Conservation (phyloP, 2,113 vertebrate species). For the Melanotaenia duboulayi region DNA sequence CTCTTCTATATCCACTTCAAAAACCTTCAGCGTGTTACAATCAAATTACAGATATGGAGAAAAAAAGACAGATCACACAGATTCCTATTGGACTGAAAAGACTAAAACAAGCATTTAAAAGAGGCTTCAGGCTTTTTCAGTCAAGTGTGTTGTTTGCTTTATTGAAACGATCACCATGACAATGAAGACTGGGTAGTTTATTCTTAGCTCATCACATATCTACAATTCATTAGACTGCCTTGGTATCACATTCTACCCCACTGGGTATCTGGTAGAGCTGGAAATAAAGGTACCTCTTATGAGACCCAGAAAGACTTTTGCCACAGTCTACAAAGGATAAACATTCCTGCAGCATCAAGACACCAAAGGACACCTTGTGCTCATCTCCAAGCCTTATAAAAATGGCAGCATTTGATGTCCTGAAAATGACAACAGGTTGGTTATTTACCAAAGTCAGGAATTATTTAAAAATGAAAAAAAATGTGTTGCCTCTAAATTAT, state of each 20-base stretch:
- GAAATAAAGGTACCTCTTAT: not conserved
- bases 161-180: too few species aligned
- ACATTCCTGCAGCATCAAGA: not conserved
- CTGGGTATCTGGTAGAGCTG: not conserved
- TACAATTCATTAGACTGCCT: too few species aligned
- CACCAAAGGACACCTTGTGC: not conserved
- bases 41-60: too few species aligned
- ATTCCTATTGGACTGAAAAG: too few species aligned
- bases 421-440: not conserved
- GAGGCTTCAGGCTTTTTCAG: too few species aligned
- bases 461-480: conserved; percentile 56
- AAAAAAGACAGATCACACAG: too few species aligned
- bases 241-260: not conserved
- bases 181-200: too few species aligned
- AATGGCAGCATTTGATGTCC: not conserved
- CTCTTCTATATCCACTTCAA: too few species aligned
- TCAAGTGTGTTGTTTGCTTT: too few species aligned
- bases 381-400: not conserved
- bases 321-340: not conserved
- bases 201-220: too few species aligned
- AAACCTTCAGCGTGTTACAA: too few species aligned
- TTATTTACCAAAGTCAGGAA: conserved; percentile 63
- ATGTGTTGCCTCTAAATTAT: conserved; percentile 71
- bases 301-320: not conserved
- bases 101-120: too few species aligned